Percentiles rank a stretch among this genome's conserved stretches.
Evolutionary conservation across 2,888 invertebrate species (phyloP).

Genomic region (Girardia tigrina): DNA sequence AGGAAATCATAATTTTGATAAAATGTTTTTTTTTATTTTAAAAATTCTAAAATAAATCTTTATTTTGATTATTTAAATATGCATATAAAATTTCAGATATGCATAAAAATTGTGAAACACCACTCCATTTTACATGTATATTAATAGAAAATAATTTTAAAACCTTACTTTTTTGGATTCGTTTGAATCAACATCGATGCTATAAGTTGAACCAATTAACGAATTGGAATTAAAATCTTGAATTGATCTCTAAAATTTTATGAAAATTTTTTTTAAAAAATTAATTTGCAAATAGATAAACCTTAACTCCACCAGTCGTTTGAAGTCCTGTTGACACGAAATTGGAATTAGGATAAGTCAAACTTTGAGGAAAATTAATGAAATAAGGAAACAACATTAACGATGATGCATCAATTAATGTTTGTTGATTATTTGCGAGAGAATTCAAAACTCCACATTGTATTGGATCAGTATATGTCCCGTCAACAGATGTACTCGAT

Average conservation of each 20-base stretch:
- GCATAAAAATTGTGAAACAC: too few species aligned
- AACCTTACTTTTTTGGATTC: constrained; percentile 10
- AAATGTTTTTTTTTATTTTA: too few species aligned
- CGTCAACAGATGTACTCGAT: background rate
- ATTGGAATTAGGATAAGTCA: background rate
- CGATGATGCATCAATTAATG: background rate
- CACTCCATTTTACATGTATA: too few species aligned
- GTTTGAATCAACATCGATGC: constrained; percentile 14
- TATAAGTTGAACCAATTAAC: background rate
- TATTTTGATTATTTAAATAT: too few species aligned
- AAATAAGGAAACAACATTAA: constrained; percentile 3
- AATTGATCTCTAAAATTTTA: background rate
- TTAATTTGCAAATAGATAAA: background rate
- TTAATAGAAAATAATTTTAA: too few species aligned
- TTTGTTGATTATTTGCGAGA: background rate
- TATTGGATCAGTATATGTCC: background rate
- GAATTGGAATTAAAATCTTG: background rate
- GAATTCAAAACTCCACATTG: background rate
- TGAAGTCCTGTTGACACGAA: background rate
- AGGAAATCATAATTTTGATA: too few species aligned
- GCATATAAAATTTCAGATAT: too few species aligned
- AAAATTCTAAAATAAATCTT: too few species aligned
- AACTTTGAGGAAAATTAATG: background rate
- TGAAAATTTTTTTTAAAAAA: background rate
- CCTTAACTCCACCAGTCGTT: background rate